A percentile compares a stretch with the other conserved stretches of the same genome.
Conservation (phyloP, 2,888 invertebrate genomes). For the Loripinus fragilis region DNA sequence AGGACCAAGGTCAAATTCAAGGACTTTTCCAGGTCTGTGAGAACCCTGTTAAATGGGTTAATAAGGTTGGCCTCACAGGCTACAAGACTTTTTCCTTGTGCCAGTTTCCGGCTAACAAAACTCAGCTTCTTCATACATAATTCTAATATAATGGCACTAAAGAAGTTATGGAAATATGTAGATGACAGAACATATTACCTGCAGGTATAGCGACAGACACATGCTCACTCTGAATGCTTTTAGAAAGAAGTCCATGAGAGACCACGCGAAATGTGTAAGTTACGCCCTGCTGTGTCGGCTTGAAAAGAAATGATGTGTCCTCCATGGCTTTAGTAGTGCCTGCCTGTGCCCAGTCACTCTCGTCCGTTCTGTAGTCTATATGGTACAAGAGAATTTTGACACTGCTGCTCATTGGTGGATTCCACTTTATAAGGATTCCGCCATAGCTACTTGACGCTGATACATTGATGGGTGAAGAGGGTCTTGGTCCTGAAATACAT, state of each 20-base stretch:
- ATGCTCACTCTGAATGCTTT: conserved; percentile 67
- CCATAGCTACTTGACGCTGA: conserved; percentile 95
- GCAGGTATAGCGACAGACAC: conserved; percentile 65
- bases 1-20: too few relatives aligned
- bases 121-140: too few relatives aligned
- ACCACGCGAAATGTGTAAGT: conserved; percentile 72
- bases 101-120: too few relatives aligned
- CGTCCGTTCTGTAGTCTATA: conserved; percentile 72
- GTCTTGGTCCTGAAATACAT: conserved; percentile 90
- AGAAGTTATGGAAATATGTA: too few relatives aligned
- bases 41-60: too few relatives aligned
- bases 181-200: too few relatives aligned
- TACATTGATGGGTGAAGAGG: conserved; percentile 95
- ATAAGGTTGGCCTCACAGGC: too few relatives aligned
- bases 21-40: too few relatives aligned
- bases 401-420: conserved; percentile 71
- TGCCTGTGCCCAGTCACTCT: conserved; percentile 45
- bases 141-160: too few relatives aligned
- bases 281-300: conserved; percentile 30
- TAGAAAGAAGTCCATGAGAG: conserved; percentile 71
- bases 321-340: conserved; percentile 54
- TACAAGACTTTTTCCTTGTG: too few relatives aligned
- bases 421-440: conserved; percentile 91
- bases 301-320: conserved; percentile 46
- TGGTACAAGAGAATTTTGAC: conserved; percentile 77